Conservation (phyloP, 2,113 vertebrate species). For the Dascyllus trimaculatus region DNA sequence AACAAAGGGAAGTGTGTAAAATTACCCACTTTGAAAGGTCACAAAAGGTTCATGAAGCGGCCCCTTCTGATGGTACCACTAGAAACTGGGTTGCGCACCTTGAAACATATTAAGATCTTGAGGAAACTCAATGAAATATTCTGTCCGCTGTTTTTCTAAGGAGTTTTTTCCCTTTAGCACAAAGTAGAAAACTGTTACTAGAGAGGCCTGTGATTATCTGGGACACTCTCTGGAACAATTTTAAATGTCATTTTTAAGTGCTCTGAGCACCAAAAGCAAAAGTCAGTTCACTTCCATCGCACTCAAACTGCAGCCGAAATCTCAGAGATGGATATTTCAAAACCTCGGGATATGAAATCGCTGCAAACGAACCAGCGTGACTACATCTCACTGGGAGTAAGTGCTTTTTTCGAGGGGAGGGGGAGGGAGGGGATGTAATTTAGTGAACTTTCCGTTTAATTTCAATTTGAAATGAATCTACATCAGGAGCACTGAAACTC, state of each 20-base stretch:
- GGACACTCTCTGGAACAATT: conserved; percentile 17
- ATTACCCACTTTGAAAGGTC: neutral
- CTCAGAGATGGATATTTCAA: neutral
- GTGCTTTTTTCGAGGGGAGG: too few relatives aligned
- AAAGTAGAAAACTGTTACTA: conserved; percentile 2
- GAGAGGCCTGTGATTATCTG: conserved; percentile 13
- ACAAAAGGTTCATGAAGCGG: conserved; percentile 3
- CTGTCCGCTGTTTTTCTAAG: neutral
- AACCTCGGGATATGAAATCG: neutral
- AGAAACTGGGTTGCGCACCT: conserved; percentile 1
- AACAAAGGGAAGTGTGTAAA: neutral
- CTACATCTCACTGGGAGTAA: too few relatives aligned
- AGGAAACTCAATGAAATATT: conserved; percentile 20
- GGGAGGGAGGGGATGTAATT: neutral
- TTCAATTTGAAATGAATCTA: too few relatives aligned
- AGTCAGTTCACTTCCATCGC: neutral
- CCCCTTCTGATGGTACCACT: neutral
- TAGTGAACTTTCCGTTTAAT: neutral
- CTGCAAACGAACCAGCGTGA: neutral
- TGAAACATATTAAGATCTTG: neutral
- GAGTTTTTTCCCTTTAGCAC: neutral
- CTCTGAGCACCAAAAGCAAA: neutral
- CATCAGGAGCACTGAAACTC: too few relatives aligned
- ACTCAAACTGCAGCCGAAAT: conserved; percentile 26
- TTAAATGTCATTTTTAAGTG: conserved; percentile 58